Evolutionary conservation across 2,797 vertebrate genomes (phyloP).

Genomic region (Peromyscus eremicus): DNA sequence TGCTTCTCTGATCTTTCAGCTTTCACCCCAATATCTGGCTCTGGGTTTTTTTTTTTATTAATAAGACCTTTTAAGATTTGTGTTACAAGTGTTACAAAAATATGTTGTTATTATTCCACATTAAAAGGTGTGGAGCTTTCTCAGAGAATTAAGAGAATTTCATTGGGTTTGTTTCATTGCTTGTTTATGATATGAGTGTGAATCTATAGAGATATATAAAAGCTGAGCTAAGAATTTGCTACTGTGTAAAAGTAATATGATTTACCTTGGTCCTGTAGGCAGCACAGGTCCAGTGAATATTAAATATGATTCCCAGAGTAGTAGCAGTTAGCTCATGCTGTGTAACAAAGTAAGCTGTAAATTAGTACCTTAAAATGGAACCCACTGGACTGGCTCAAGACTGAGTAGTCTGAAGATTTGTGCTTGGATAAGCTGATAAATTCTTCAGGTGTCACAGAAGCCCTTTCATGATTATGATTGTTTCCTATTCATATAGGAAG

Average conservation of each 20-base stretch:
- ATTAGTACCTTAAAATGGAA: not conserved
- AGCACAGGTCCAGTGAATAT: not conserved
- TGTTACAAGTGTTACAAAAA: not conserved
- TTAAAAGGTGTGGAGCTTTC: not conserved
- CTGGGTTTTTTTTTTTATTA: too few relatives aligned
- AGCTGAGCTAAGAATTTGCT: not conserved
- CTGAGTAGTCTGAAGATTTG: not conserved
- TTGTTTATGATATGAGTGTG: not conserved
- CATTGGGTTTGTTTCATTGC: not conserved
- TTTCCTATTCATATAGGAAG: not conserved
- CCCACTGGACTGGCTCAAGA: not conserved
- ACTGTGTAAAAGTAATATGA: not conserved
- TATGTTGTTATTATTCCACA: not conserved
- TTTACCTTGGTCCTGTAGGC: not conserved
- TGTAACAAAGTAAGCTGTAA: not conserved
- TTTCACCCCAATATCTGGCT: too few relatives aligned
- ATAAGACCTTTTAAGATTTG: too few relatives aligned
- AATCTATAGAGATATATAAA: not conserved
- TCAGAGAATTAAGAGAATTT: not conserved
- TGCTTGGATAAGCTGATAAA: not conserved
- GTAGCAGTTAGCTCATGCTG: not conserved
- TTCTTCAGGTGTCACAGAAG: not conserved
- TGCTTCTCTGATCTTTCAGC: too few relatives aligned
- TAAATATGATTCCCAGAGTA: conserved; percentile 21
- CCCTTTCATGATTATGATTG: not conserved